Conservation (phyloP, 2,888 invertebrate species). For the Cerastoderma edule region DNA sequence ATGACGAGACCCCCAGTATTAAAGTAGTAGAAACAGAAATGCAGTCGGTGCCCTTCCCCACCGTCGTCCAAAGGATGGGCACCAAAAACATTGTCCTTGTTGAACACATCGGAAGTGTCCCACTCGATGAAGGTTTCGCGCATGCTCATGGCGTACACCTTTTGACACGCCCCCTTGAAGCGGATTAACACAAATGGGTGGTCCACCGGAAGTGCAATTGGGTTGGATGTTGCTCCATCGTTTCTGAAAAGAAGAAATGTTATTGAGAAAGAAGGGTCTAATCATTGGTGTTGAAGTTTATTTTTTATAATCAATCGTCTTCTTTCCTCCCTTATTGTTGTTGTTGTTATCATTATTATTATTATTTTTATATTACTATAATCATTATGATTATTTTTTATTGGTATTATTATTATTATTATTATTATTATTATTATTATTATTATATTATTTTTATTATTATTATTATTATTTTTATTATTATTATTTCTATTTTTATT, state of each 20-base stretch:
- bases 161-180: slow-evolving; percentile 41
- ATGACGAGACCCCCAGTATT: slow-evolving; percentile 1
- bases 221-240: slow-evolving; percentile 26
- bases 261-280: too few relatives aligned
- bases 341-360: neutral
- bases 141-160: slow-evolving; percentile 35
- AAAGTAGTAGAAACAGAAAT: slow-evolving; percentile 46
- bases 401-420: too few relatives aligned
- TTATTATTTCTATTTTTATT: too few relatives aligned
- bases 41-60: slow-evolving; percentile 38
- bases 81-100: slow-evolving; percentile 25
- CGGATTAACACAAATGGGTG: slow-evolving; percentile 38
- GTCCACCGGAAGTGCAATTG: slow-evolving; percentile 37
- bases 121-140: slow-evolving; percentile 32
- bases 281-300: too few relatives aligned
- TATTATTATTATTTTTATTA: too few relatives aligned
- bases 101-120: slow-evolving; percentile 37
- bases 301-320: too few relatives aligned
- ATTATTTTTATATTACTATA: neutral
- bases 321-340: too few relatives aligned
- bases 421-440: too few relatives aligned
- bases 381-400: neutral
- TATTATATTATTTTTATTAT: too few relatives aligned
- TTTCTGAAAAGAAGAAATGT: slow-evolving; percentile 36
- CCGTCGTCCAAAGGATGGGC: slow-evolving; percentile 52